Conservation (phyloP, 2,888 invertebrate species). For the Lobophora halterata region DNA sequence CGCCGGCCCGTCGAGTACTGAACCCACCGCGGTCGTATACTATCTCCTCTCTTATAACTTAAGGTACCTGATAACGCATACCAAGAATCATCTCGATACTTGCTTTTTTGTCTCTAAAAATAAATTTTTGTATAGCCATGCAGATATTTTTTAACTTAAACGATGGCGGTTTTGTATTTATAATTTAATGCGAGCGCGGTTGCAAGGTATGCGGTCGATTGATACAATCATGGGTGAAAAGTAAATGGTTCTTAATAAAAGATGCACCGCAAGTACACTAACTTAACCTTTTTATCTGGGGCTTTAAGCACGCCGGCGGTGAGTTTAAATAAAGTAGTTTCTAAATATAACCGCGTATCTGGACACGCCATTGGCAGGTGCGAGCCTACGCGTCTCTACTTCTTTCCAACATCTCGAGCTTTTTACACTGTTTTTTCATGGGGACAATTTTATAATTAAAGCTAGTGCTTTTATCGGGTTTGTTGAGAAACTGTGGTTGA, state of each 20-base stretch:
- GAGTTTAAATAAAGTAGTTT: constrained; percentile 77
- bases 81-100: constrained; percentile 53
- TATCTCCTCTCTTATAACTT: constrained; percentile 64
- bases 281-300: constrained; percentile 72
- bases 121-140: constrained; percentile 32
- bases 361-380: constrained; percentile 77
- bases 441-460: constrained; percentile 76
- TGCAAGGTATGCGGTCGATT: constrained; percentile 54
- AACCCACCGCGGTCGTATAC: constrained; percentile 47
- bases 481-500: constrained; percentile 58
- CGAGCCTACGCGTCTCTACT: constrained; percentile 63
- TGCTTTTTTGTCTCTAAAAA: constrained; percentile 35
- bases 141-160: constrained; percentile 40
- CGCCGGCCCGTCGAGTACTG: constrained; percentile 56
- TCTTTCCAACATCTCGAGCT: constrained; percentile 53
- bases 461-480: constrained; percentile 60
- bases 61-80: constrained; percentile 68
- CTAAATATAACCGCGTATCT: constrained; percentile 79
- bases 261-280: constrained; percentile 65
- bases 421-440: constrained; percentile 56
- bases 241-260: constrained; percentile 74
- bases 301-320: constrained; percentile 71
- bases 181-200: constrained; percentile 44
- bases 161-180: constrained; percentile 35
- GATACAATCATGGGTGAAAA: constrained; percentile 73